These are phyloP conservation scores for Campylomormyrus tamandua DNA, from an alignment of 2,113 vertebrate species.

Conservation along the genomic window DNA sequence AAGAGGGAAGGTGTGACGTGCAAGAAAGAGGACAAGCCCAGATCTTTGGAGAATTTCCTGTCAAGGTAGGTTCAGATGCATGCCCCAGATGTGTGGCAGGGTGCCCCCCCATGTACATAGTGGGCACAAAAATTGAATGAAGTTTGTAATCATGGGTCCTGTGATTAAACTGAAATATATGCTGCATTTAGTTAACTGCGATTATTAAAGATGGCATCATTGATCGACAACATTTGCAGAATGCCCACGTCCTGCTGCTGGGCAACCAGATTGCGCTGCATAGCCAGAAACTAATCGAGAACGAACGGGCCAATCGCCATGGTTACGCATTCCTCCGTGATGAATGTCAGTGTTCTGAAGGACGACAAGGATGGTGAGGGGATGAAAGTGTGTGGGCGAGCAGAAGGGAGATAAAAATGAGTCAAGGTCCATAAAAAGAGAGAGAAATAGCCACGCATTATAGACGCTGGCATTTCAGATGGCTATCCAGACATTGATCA, in stretches of 20 bases:
- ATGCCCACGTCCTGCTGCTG: background rate
- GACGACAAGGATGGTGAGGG: background rate
- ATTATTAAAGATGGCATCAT: background rate
- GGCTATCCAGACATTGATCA: background rate
- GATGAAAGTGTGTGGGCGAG: background rate
- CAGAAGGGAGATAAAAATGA: background rate
- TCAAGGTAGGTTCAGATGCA: constrained; percentile 69
- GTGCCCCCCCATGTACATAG: background rate
- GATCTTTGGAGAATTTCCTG: constrained; percentile 91
- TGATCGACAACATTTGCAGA: background rate
- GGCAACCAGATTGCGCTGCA: background rate
- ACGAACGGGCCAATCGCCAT: background rate
- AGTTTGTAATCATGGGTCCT: background rate
- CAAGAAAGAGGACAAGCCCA: constrained; percentile 90
- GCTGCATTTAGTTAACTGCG: background rate
- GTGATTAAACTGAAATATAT: background rate
- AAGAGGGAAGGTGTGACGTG: constrained; percentile 86
- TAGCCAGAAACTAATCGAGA: background rate
- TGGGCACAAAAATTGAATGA: background rate
- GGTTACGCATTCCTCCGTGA: background rate
- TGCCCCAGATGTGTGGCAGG: background rate
- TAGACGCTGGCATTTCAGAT: background rate
- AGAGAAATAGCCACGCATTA: background rate
- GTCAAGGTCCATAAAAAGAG: background rate
- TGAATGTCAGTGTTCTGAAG: background rate